A percentile compares a stretch with the other conserved stretches of the same genome.
Conservation (phyloP, 2,888 invertebrate genomes). For the Seladonia tumulorum region DNA sequence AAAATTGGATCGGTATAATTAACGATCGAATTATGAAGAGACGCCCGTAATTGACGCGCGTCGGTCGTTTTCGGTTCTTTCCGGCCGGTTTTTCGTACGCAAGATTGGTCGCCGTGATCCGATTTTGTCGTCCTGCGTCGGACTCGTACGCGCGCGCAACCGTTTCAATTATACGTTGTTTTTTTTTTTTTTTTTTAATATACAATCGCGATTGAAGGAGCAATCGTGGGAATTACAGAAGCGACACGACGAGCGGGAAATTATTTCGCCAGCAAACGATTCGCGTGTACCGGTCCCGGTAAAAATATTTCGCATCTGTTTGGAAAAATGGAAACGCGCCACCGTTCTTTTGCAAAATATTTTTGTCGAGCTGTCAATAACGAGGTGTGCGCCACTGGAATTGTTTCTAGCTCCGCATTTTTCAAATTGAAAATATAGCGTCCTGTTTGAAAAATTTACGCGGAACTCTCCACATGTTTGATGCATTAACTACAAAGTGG, state of each 20-base stretch:
- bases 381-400: neutral
- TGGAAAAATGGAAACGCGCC: neutral
- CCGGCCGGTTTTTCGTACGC: no score
- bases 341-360: neutral
- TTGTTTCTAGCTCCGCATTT: neutral
- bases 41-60: neutral
- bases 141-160: neutral
- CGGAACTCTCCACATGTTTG: neutral
- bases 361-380: neutral
- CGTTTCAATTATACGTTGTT: neutral
- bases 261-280: neutral
- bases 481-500: neutral
- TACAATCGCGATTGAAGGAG: neutral
- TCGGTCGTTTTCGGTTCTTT: neutral
- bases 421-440: neutral
- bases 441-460: neutral
- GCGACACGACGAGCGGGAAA: neutral
- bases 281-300: neutral
- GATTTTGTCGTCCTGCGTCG: neutral
- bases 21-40: constrained; percentile 4
- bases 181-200: neutral
- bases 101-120: neutral
- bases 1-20: constrained; percentile 27
- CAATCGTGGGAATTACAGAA: neutral
- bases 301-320: neutral